These are phyloP conservation scores for Clusia tigrina DNA, from an alignment of 2,888 invertebrate genomes.

Conservation along the genomic window DNA sequence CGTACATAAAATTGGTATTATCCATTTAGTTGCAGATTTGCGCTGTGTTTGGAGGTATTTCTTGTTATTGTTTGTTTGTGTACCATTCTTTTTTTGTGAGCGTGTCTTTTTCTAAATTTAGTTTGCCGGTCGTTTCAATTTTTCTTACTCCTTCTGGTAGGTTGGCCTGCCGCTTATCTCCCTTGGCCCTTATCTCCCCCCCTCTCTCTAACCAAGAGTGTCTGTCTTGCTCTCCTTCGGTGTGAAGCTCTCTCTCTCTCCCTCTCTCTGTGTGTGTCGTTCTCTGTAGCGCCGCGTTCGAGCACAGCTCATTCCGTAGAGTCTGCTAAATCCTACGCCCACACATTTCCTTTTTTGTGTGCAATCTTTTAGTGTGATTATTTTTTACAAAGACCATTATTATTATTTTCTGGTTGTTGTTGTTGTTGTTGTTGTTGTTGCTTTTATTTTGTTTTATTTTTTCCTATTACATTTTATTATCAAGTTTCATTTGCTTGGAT, in stretches of 20 bases:
- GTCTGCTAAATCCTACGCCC: constrained; percentile 17
- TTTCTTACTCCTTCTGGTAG: too few relatives aligned
- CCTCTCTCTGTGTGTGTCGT: background rate
- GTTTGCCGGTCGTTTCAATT: too few relatives aligned
- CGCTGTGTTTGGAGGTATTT: background rate
- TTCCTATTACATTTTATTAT: constrained; percentile 3
- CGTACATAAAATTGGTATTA: constrained; percentile 2
- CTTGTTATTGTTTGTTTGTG: background rate
- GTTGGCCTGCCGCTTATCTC: too few relatives aligned
- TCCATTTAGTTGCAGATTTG: constrained; percentile 18
- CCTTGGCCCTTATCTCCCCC: too few relatives aligned
- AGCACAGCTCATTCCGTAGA: background rate
- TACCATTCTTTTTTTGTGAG: background rate
- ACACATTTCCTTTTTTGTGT: constrained; percentile 24
- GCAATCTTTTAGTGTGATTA: constrained; percentile 1
- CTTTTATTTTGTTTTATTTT: too few relatives aligned
- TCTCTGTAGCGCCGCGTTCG: background rate
- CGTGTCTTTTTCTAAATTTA: too few relatives aligned
- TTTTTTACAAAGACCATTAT: background rate
- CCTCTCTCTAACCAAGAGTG: too few relatives aligned
- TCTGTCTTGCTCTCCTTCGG: background rate
- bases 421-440: background rate
- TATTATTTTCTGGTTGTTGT: too few relatives aligned
- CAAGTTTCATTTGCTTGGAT: background rate
- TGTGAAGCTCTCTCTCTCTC: background rate